Conservation (phyloP, 23 tunicate genomes). For the Trididemnum nubilum region DNA sequence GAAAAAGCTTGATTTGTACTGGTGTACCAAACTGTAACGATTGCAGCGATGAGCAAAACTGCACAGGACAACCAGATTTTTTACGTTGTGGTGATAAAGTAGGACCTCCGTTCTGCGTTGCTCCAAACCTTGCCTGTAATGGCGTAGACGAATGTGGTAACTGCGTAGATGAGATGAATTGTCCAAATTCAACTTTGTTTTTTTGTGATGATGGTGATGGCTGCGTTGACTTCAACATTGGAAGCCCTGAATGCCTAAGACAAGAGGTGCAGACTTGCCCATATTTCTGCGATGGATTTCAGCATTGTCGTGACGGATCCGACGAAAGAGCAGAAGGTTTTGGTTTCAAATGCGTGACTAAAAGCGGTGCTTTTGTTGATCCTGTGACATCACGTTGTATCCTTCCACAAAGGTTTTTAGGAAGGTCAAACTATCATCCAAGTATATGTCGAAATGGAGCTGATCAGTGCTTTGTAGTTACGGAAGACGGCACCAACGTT, state of each 20-base stretch:
- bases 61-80: conserved; percentile 9
- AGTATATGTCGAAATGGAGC: conserved; percentile 7
- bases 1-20: background rate
- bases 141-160: conserved; percentile 2
- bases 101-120: background rate
- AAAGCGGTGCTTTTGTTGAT: background rate
- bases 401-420: conserved; percentile 13
- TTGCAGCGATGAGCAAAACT: conserved; percentile 27
- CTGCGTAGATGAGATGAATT: conserved; percentile 32
- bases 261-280: background rate
- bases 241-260: background rate
- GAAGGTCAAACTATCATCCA: background rate
- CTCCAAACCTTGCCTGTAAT: background rate
- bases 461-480: conserved; percentile 14
- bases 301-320: conserved; percentile 29
- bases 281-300: conserved; percentile 25
- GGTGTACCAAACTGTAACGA: conserved; percentile 4
- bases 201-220: conserved; percentile 19
- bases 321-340: conserved; percentile 30
- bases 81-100: background rate
- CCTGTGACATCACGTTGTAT: background rate
- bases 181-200: background rate
- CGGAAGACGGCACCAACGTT: conserved; percentile 1
- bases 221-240: conserved; percentile 10
- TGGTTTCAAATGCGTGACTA: conserved; percentile 31